A percentile compares a stretch with the other conserved stretches of the same genome.
phyloP scores from a whole-genome alignment of 1,140 invertebrate genomes.

The Eumaeus atala region DNA sequence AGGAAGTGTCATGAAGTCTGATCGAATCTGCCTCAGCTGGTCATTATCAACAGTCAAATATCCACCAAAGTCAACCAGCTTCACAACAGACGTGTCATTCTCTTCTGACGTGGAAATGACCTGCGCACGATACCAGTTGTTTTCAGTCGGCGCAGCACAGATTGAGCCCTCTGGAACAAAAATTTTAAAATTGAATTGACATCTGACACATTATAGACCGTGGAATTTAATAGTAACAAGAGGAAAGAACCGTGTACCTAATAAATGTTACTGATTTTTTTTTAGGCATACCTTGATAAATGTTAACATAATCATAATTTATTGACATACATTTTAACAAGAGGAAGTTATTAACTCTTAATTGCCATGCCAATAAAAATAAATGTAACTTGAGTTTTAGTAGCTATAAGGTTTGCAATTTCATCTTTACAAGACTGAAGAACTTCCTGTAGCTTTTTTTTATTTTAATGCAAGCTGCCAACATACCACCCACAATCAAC shows the following conservation, averaged over 20 bases:
- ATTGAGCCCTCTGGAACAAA: constrained; percentile 83
- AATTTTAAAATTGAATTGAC: not conserved
- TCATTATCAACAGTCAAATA: constrained; percentile 85
- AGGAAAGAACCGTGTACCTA: too few relatives aligned
- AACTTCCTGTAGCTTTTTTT: too few relatives aligned
- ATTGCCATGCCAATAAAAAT: not conserved
- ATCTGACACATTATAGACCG: not conserved
- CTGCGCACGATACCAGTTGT: constrained; percentile 92
- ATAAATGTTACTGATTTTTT: too few relatives aligned
- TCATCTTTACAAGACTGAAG: too few relatives aligned
- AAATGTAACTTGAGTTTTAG: too few relatives aligned
- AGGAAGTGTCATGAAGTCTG: constrained; percentile 93
- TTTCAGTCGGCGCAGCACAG: constrained; percentile 87
- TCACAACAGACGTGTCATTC: constrained; percentile 84
- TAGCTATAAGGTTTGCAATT: too few relatives aligned
- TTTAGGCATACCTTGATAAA: too few relatives aligned
- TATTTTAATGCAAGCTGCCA: too few relatives aligned
- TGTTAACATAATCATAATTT: too few relatives aligned
- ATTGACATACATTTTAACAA: too few relatives aligned
- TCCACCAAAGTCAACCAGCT: constrained; percentile 95
- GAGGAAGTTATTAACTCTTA: not conserved
- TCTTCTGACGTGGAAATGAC: constrained; percentile 83
- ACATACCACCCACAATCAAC: too few relatives aligned
- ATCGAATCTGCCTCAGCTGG: constrained; percentile 89
- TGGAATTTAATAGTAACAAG: too few relatives aligned